phyloP scores from a whole-genome alignment of 2,888 invertebrate genomes.

The Eumerus sabulonum region DNA sequence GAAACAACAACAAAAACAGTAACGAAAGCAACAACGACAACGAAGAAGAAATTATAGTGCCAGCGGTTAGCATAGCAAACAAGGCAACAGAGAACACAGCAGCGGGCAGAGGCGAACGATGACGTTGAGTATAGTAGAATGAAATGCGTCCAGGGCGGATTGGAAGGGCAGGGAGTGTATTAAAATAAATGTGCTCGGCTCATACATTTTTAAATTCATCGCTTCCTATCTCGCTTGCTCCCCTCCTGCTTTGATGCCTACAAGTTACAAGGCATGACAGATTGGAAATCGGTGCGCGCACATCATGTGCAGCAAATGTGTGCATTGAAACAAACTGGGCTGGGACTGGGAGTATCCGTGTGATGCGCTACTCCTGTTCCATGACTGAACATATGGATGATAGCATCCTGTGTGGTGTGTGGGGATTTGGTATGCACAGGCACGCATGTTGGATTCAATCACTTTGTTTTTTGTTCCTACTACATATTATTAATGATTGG shows the following conservation, averaged over 20 bases:
- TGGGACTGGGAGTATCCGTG: conserved; percentile 19
- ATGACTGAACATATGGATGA: conserved; percentile 57
- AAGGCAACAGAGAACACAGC: conserved; percentile 1
- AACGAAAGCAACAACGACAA: conserved; percentile 42
- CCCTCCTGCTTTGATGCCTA: conserved; percentile 8
- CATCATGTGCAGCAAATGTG: conserved; percentile 67
- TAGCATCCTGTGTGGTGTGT: conserved; percentile 50
- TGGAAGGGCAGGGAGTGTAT: conserved; percentile 22
- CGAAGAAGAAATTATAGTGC: conserved; percentile 35
- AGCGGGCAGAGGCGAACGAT: conserved; percentile 21
- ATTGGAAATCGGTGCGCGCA: conserved; percentile 37
- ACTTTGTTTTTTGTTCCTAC: too few relatives aligned
- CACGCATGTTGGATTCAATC: too few relatives aligned
- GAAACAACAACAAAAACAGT: conserved; percentile 43
- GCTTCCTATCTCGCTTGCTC: conserved; percentile 35
- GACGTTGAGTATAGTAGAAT: conserved; percentile 45
- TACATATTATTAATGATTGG: too few relatives aligned
- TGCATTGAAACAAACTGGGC: conserved; percentile 22
- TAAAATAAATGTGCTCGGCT: conserved; percentile 59
- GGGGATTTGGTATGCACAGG: not conserved
- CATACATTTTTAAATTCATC: conserved; percentile 49
- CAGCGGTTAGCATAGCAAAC: conserved; percentile 54
- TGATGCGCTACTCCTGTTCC: conserved; percentile 38
- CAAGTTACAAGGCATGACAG: conserved; percentile 13
- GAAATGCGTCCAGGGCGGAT: conserved; percentile 59